These are phyloP conservation scores for Tolmerus cingulatus DNA, from an alignment of 2,888 invertebrate genomes.

Conservation along the genomic window DNA sequence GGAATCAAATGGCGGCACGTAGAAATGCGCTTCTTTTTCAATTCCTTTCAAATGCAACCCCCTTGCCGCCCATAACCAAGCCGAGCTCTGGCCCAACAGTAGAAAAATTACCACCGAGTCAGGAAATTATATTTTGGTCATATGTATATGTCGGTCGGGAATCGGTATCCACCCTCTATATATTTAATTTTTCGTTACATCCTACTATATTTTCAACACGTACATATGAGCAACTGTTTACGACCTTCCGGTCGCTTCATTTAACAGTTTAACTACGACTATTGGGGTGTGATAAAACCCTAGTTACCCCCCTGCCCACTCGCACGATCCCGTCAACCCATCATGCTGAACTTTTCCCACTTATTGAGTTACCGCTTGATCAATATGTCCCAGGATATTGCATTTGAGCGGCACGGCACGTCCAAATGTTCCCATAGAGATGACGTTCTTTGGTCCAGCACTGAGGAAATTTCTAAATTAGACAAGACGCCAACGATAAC, in stretches of 20 bases:
- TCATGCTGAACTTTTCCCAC: not conserved
- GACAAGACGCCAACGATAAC: not conserved
- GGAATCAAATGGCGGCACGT: constrained; percentile 17
- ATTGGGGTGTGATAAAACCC: not conserved
- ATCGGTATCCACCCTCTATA: not conserved
- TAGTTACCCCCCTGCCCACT: not conserved
- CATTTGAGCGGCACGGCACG: not conserved
- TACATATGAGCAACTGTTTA: not conserved
- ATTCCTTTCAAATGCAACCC: not conserved
- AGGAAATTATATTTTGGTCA: constrained; percentile 27
- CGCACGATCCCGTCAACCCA: not conserved
- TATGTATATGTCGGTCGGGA: not conserved
- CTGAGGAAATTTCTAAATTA: constrained; percentile 27
- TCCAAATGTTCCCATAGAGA: not conserved
- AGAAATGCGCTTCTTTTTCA: constrained; percentile 14
- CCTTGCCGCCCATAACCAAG: not conserved
- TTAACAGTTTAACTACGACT: not conserved
- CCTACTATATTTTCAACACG: constrained; percentile 25
- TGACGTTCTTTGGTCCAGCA: not conserved
- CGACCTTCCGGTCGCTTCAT: not conserved
- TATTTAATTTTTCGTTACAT: constrained; percentile 25
- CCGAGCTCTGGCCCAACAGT: not conserved
- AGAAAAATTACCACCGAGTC: not conserved
- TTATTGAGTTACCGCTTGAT: constrained; percentile 25
- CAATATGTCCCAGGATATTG: constrained; percentile 22